Base-by-base conservation (phyloP, 1,140 invertebrate genomes). In the Zaprionus camerounensis region DNA sequence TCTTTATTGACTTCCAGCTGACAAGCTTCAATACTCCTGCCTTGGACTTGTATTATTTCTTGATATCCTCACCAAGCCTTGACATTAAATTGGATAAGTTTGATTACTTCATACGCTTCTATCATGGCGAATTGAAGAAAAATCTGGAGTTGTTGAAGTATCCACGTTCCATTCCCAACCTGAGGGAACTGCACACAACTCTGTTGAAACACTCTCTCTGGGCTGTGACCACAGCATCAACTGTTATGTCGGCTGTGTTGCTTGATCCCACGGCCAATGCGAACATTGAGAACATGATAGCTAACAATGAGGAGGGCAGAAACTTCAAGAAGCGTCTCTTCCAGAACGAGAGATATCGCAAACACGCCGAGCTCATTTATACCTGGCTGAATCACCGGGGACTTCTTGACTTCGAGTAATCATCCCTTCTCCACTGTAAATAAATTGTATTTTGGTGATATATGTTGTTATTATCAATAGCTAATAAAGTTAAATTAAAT, bases 1-100 rank as follows among this genome's bases (percentile, higher is more conserved):
- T 82, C 46, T 87, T 93, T 31, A 64, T 93, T 5, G 93, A 93
- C 59, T 93, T 90, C 55, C 93, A 93, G 78, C 62, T 85, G 1
- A 59, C 57, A 2, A 53, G 68, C 5, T 82, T 80, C 15, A 84
- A 76, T 7, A 87, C 86, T 7, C 88, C 87, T 17, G 87, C 78
- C 2, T 13, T 80, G 11, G 93, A 93, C 62, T 41, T 93, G 7
- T 79, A 75, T 51, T 82, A 78, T 17, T 73, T 85, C 0, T 44
- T 85, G 3, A 13, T 82, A 36, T 80, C 78, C 0, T 85, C 82
- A 7, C 72, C 82, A 3, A 56, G 24, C 11, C 67, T 67, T n/a
- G 74, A 82, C 24, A 75, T 85, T 17, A 85, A 85, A 71, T 5
- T 85, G 1, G 68, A 80, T 20, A 67, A 72, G 12, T 84, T 84